Conservation (phyloP, 2,888 invertebrate species). For the Selenia dentaria region DNA sequence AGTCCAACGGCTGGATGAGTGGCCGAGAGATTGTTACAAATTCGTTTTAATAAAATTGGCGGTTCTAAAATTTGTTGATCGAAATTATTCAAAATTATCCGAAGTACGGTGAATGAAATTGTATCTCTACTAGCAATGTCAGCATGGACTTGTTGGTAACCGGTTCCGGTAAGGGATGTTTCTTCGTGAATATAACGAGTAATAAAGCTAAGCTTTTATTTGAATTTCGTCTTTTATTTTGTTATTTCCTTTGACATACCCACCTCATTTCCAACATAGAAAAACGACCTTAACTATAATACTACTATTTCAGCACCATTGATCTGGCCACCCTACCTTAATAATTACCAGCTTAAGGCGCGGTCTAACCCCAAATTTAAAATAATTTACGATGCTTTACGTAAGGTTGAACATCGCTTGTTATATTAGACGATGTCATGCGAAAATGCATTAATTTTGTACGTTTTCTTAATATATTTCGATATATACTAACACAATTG, state of each 20-base stretch:
- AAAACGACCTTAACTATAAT: too few relatives aligned
- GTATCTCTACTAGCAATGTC: constrained; percentile 68
- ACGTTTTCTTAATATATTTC: too few relatives aligned
- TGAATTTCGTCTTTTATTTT: constrained; percentile 79
- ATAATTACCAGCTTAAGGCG: too few relatives aligned
- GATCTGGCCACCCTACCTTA: too few relatives aligned
- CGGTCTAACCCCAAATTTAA: too few relatives aligned
- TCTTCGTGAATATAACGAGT: constrained; percentile 89
- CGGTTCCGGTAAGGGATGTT: constrained; percentile 75
- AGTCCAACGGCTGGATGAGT: constrained; percentile 37
- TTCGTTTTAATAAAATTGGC: constrained; percentile 67
- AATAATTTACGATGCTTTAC: too few relatives aligned
- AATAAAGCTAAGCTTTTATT: constrained; percentile 92
- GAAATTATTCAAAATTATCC: constrained; percentile 73
- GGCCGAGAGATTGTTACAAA: constrained; percentile 50
- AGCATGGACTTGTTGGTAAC: constrained; percentile 74
- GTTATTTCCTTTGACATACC: constrained; percentile 4
- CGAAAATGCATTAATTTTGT: too few relatives aligned
- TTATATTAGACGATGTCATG: too few relatives aligned
- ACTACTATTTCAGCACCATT: too few relatives aligned
- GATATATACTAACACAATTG: too few relatives aligned
- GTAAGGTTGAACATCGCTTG: too few relatives aligned
- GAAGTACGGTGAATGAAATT: constrained; percentile 63
- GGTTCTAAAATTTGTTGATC: constrained; percentile 66
- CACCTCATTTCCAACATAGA: too few relatives aligned